Evolutionary conservation across 2,888 invertebrate genomes (phyloP).

Genomic region (Leptodirus hochenwartii): DNA sequence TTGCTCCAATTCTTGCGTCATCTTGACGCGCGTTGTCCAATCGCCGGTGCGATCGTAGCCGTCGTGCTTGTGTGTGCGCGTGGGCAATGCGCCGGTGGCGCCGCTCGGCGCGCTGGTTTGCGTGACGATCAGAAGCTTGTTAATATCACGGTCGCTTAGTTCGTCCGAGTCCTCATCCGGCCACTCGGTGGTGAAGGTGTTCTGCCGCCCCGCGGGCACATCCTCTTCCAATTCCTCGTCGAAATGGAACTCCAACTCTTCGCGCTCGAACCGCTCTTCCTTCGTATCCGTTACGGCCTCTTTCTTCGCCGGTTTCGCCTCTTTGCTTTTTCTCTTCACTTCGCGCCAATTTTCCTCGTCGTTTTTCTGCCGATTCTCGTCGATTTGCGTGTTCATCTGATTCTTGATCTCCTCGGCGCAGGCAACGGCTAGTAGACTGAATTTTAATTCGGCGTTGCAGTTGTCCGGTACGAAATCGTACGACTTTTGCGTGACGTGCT

Average conservation of each 20-base stretch:
- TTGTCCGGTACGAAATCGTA: no score
- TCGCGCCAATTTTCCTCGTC: conserved; percentile 36
- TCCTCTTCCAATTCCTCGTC: conserved; percentile 78
- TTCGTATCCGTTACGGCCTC: conserved; percentile 18
- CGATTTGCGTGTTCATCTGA: conserved; percentile 5
- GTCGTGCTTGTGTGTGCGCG: conserved; percentile 64
- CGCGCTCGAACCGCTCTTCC: conserved; percentile 27
- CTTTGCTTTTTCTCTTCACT: conserved; percentile 28
- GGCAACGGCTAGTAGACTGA: no score
- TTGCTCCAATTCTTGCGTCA: conserved; percentile 85
- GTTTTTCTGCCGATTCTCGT: conserved; percentile 3
- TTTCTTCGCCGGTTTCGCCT: conserved; percentile 21
- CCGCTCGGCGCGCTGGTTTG: conserved; percentile 35
- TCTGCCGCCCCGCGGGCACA: conserved; percentile 60
- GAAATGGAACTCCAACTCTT: conserved; percentile 91
- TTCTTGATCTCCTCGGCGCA: neutral
- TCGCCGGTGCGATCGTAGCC: conserved; percentile 84
- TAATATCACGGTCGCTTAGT: conserved; percentile 81
- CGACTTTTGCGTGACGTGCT: no score
- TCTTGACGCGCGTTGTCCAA: conserved; percentile 77
- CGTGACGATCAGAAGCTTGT: conserved; percentile 87
- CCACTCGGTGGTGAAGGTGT: conserved; percentile 67
- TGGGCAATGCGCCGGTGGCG: no score
- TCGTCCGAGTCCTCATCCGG: conserved; percentile 77
- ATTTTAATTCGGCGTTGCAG: no score